Conservation (phyloP, 2,113 vertebrate genomes). For the Microcebus ravelobensis region DNA sequence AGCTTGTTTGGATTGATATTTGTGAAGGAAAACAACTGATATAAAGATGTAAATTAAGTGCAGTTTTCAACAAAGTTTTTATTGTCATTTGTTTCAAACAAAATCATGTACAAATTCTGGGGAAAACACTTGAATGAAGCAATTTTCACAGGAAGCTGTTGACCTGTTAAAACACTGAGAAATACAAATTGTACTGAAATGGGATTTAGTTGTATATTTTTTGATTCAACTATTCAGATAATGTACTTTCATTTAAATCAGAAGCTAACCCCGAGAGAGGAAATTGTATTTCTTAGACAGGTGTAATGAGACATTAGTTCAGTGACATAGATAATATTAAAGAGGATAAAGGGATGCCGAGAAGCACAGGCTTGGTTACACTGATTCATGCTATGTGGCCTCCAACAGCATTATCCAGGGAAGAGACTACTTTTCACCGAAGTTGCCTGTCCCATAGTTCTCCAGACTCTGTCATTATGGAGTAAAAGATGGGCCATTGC, state of each 20-base stretch:
- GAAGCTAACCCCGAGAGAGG: conserved; percentile 77
- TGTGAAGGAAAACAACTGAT: conserved; percentile 23
- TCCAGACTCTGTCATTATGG: not conserved
- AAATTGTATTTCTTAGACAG: conserved; percentile 78
- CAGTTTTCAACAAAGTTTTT: conserved; percentile 73
- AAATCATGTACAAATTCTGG: conserved; percentile 78
- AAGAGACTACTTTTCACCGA: not conserved
- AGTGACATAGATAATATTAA: conserved; percentile 37
- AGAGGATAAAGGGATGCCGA: not conserved
- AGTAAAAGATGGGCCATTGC: not conserved
- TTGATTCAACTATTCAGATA: conserved; percentile 83
- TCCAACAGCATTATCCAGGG: not conserved
- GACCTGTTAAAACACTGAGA: conserved; percentile 81
- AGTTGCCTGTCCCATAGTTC: not conserved
- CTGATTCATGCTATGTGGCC: not conserved
- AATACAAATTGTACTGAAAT: conserved; percentile 82
- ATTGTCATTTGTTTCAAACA: conserved; percentile 78
- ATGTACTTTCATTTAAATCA: conserved; percentile 83
- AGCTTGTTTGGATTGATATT: not conserved
- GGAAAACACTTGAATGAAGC: conserved; percentile 79
- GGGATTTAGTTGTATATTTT: conserved; percentile 75
- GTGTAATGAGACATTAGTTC: conserved; percentile 75
- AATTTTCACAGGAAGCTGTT: conserved; percentile 81
- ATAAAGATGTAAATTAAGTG: conserved; percentile 72
- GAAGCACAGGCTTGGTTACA: not conserved